A percentile compares a stretch with the other conserved stretches of the same genome.
These are phyloP conservation scores for Meloidogyne chitwoodi DNA, from an alignment of 1,140 invertebrate genomes.

Conservation along the genomic window DNA sequence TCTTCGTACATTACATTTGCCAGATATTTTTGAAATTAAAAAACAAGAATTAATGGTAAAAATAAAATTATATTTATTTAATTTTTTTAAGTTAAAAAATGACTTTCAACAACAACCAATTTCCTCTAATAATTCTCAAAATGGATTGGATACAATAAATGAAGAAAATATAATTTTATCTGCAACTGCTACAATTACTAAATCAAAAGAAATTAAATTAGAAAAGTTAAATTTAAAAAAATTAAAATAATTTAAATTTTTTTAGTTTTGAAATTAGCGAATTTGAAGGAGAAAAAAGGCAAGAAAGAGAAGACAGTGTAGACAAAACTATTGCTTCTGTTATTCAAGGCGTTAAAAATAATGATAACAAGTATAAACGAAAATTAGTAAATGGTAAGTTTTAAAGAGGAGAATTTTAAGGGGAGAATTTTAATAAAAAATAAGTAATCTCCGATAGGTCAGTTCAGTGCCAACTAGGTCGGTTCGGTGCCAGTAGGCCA, in stretches of 20 bases:
- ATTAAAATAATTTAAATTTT: too few relatives aligned
- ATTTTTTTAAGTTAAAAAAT: background rate
- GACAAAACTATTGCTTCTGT: background rate
- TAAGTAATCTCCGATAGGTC: too few relatives aligned
- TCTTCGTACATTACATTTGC: slow-evolving; percentile 9
- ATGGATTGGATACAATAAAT: background rate
- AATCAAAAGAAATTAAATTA: background rate
- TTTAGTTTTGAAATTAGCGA: background rate
- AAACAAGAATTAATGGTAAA: background rate
- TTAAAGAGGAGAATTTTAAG: too few relatives aligned
- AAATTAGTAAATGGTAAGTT: background rate
- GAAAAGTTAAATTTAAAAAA: background rate
- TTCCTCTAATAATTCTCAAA: background rate
- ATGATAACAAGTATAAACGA: background rate
- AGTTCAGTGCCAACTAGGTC: too few relatives aligned
- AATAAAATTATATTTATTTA: background rate
- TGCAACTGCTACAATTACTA: background rate
- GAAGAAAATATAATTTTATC: background rate
- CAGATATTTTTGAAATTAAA: slow-evolving; percentile 6
- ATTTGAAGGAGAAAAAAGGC: background rate
- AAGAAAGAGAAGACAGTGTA: background rate
- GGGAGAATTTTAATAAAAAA: too few relatives aligned
- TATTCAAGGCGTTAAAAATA: background rate
- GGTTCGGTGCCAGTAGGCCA: too few relatives aligned
- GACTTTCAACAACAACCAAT: background rate